phyloP scores from a whole-genome alignment of 2,113 vertebrate genomes.

The Toxotes jaculatrix region DNA sequence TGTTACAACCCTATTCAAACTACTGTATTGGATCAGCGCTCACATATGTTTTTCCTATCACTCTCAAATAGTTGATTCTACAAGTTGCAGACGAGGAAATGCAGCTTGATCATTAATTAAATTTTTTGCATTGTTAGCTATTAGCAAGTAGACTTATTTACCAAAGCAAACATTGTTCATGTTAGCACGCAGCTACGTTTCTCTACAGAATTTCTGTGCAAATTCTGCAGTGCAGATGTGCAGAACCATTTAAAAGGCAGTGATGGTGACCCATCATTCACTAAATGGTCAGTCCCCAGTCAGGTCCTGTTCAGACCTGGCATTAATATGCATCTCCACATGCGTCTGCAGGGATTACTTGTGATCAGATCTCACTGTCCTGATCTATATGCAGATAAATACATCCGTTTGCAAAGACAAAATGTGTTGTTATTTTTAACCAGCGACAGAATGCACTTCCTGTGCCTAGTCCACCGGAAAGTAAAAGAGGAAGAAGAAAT shows the following conservation, averaged over 20 bases:
- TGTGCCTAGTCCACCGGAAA: no score
- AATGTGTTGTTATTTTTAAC: no score
- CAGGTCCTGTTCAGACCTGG: no score
- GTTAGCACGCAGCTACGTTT: no score
- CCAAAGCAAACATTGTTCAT: neutral
- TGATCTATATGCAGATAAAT: no score
- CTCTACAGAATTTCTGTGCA: neutral
- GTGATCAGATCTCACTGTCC: no score
- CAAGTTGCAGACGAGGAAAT: neutral
- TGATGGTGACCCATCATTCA: neutral
- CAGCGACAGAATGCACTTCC: no score
- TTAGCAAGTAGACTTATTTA: neutral
- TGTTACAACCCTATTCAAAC: conserved; percentile 12
- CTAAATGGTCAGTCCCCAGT: neutral
- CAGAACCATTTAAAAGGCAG: neutral
- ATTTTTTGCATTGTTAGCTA: neutral
- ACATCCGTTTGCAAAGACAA: no score
- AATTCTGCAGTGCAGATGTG: no score
- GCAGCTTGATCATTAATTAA: neutral
- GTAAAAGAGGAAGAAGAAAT: no score
- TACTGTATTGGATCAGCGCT: neutral
- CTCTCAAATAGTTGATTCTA: conserved; percentile 6
- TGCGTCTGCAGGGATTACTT: no score
- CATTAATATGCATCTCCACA: no score
- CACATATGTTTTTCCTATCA: conserved; percentile 37